A percentile compares a stretch with the other conserved stretches of the same genome.
phyloP scores from a whole-genome alignment of 1,140 invertebrate genomes.

The Megathymus violae region DNA sequence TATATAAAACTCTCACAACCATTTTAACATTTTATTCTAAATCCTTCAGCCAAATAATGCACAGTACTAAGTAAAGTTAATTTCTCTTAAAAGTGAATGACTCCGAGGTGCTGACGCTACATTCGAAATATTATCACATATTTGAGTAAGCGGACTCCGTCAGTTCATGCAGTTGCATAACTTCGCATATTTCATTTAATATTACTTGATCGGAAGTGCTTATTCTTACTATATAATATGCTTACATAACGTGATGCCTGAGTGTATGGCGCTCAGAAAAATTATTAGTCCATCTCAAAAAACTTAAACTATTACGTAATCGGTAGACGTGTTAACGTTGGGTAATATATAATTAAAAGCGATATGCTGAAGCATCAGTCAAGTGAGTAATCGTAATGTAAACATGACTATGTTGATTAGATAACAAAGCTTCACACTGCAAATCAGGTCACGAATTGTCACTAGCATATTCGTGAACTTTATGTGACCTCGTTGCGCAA shows the following conservation, averaged over 20 bases:
- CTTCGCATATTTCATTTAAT: background rate
- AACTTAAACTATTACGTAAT: slow-evolving; percentile 19
- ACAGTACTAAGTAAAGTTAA: no score
- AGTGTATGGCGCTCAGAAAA: slow-evolving; percentile 25
- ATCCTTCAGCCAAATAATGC: no score
- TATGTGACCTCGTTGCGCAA: slow-evolving; percentile 66
- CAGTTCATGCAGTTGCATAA: slow-evolving; percentile 13
- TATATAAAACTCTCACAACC: slow-evolving; percentile 14
- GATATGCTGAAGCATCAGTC: slow-evolving; percentile 15
- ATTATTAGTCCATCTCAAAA: slow-evolving; percentile 22
- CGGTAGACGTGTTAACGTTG: slow-evolving; percentile 10
- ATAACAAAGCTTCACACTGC: slow-evolving; percentile 36
- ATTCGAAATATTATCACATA: background rate
- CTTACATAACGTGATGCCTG: slow-evolving; percentile 18
- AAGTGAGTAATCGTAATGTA: background rate
- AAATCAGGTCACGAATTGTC: slow-evolving; percentile 49
- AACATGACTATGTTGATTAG: background rate
- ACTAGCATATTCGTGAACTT: slow-evolving; percentile 53
- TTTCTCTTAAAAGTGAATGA: slow-evolving; percentile 11
- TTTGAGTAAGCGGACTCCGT: background rate
- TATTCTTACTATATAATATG: slow-evolving; percentile 16
- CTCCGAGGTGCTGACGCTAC: slow-evolving; percentile 1
- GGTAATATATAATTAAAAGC: slow-evolving; percentile 8
- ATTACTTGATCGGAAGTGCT: slow-evolving; percentile 25
- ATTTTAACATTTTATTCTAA: slow-evolving; percentile 16